These are phyloP conservation scores for Mythimna ferrago DNA, from an alignment of 2,888 invertebrate genomes.

Conservation along the genomic window DNA sequence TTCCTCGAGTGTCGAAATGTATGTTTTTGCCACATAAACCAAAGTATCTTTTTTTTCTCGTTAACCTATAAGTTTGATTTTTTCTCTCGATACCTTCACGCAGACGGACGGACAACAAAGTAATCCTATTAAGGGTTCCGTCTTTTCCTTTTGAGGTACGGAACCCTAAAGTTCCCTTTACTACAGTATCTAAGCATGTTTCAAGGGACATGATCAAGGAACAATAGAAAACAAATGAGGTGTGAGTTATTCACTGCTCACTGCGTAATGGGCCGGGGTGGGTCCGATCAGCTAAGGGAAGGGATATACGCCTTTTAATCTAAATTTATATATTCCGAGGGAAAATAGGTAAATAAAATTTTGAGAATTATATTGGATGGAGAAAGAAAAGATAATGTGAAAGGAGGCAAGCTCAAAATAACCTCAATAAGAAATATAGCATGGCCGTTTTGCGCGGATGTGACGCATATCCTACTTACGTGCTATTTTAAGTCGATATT, in stretches of 20 bases:
- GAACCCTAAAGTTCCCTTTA: conserved; percentile 30
- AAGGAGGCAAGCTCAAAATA: not conserved
- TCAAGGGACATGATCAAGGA: conserved; percentile 77
- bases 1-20: too few species aligned
- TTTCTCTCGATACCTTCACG: too few species aligned
- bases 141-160: too few species aligned
- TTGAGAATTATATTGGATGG: conserved; percentile 37
- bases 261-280: conserved; percentile 69
- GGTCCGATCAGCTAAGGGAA: conserved; percentile 57
- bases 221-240: conserved; percentile 86
- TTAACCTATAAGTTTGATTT: too few species aligned
- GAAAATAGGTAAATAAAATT: conserved; percentile 54
- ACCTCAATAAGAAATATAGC: too few species aligned
- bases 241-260: conserved; percentile 80
- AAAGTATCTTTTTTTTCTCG: too few species aligned
- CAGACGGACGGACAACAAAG: too few species aligned
- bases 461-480: too few species aligned
- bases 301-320: conserved; percentile 58
- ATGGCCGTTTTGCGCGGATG: too few species aligned
- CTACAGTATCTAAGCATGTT: conserved; percentile 63
- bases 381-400: conserved; percentile 11
- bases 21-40: too few species aligned
- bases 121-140: too few species aligned
- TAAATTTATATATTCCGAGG: conserved; percentile 52
- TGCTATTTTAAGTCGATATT: too few species aligned